Evolutionary conservation across 2,888 invertebrate species (phyloP).

Genomic region (Andrena bucephala): DNA sequence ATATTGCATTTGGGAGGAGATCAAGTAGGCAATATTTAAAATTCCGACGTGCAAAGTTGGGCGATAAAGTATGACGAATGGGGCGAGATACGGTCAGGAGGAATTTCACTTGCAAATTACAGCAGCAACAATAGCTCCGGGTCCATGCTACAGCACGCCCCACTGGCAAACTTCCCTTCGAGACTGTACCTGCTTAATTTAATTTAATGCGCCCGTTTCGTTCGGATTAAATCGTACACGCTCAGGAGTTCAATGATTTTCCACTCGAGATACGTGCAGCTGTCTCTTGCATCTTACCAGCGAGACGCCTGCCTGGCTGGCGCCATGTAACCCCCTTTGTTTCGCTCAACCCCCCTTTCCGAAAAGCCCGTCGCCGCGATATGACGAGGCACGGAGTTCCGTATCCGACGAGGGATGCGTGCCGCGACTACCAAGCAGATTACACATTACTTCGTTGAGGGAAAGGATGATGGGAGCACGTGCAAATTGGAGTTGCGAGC

Average conservation of each 20-base stretch:
- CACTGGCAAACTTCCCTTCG: conserved; percentile 1
- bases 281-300: conserved; percentile 51
- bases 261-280: conserved; percentile 32
- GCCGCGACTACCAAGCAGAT: conserved; percentile 72
- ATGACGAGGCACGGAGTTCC: conserved; percentile 57
- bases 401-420: conserved; percentile 64
- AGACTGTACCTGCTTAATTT: conserved; percentile 3
- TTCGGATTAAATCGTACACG: conserved; percentile 27
- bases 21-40: conserved; percentile 27
- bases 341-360: conserved; percentile 63
- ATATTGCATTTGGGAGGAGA: background rate
- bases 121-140: conserved; percentile 22
- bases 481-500: conserved; percentile 59
- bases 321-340: conserved; percentile 63
- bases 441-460: conserved; percentile 67
- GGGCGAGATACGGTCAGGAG: conserved; percentile 32
- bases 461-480: conserved; percentile 64
- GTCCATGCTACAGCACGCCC: conserved; percentile 11
- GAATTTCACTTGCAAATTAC: conserved; percentile 50
- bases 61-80: conserved; percentile 51
- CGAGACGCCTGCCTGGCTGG: conserved; percentile 19
- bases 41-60: conserved; percentile 34
- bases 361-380: conserved; percentile 45
- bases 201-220: conserved; percentile 13
- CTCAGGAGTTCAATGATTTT: conserved; percentile 40